Evolutionary conservation across 2,113 vertebrate genomes (phyloP).

Genomic region (Cynopterus brachyotis): DNA sequence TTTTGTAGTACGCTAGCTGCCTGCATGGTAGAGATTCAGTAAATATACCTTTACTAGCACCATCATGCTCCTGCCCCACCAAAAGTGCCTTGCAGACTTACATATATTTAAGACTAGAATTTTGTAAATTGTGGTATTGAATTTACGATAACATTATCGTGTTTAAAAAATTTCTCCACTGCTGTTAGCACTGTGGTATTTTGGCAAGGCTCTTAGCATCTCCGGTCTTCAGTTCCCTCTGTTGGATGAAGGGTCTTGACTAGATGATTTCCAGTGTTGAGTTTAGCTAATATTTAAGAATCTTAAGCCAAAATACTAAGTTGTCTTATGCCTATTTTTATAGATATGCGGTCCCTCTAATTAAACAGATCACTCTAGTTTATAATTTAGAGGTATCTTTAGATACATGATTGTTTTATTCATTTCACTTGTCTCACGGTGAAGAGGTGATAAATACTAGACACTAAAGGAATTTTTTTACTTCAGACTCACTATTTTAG

Average conservation of each 20-base stretch:
- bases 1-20: neutral
- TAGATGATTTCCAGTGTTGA: neutral
- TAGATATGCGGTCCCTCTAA: neutral
- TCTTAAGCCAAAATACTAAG: neutral
- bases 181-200: neutral
- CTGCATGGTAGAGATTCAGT: neutral
- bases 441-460: neutral
- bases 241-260: neutral
- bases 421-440: neutral
- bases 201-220: neutral
- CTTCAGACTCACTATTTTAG: neutral
- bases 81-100: neutral
- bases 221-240: neutral
- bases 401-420: neutral
- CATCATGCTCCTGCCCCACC: neutral
- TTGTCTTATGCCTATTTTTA: neutral
- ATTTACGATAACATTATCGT: neutral
- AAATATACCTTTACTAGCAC: neutral
- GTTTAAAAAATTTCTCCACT: slow-evolving; percentile 6
- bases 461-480: neutral
- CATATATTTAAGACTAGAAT: neutral
- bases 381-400: neutral
- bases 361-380: neutral
- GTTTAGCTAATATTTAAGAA: slow-evolving; percentile 5
- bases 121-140: neutral